phyloP scores from a whole-genome alignment of 2,113 vertebrate genomes.

The Limnothrissa miodon region DNA sequence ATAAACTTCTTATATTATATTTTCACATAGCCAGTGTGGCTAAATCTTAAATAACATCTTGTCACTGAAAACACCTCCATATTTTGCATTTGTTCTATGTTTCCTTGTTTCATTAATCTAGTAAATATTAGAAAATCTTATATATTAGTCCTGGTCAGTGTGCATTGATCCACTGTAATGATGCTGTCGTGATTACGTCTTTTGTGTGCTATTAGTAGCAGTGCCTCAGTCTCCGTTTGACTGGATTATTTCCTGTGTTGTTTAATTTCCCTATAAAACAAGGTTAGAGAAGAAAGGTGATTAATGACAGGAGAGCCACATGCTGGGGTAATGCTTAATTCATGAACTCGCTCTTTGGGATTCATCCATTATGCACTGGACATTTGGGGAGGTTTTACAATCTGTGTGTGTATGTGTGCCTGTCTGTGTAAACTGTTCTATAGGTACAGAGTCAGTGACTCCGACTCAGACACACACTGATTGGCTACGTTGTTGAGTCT shows the following conservation, averaged over 20 bases:
- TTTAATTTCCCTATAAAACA: not conserved
- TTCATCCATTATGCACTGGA: constrained; percentile 17
- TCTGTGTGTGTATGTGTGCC: not conserved
- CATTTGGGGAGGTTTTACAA: not conserved
- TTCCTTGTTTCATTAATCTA: not conserved
- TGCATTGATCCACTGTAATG: not conserved
- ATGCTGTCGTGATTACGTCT: not conserved
- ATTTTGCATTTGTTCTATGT: not conserved
- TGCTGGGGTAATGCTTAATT: constrained; percentile 1
- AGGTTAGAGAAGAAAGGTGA: not conserved
- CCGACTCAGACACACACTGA: not conserved
- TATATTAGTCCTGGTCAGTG: not conserved
- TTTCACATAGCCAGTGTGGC: not conserved
- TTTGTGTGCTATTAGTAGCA: not conserved
- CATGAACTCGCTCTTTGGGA: not conserved
- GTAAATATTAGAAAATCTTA: not conserved
- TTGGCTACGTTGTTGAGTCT: not conserved
- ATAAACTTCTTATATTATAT: not conserved
- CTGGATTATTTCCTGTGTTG: not conserved
- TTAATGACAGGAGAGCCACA: constrained; percentile 5
- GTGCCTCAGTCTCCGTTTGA: not conserved
- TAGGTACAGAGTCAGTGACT: not conserved
- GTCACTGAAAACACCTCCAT: not conserved
- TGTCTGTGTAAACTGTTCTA: not conserved
- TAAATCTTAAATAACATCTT: not conserved